Conservation (phyloP, 2,797 vertebrate species). For the Esox lucius region DNA sequence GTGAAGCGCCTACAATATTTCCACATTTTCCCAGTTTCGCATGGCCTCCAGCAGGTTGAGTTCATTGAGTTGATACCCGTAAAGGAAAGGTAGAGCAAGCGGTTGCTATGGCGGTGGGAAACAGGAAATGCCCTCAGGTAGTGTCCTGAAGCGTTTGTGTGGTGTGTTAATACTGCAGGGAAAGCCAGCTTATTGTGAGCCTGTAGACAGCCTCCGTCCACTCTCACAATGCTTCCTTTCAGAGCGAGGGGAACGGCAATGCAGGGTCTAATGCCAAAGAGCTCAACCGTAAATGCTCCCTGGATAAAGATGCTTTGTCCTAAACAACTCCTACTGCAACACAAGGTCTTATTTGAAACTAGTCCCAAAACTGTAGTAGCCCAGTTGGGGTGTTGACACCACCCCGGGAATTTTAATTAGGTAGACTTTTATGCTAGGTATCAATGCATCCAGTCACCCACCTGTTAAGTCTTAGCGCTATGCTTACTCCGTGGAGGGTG, state of each 20-base stretch:
- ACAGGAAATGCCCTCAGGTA: conserved; percentile 75
- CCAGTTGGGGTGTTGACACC: conserved; percentile 31
- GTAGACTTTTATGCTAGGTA: neutral
- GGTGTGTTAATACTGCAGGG: conserved; percentile 37
- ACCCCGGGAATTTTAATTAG: conserved; percentile 31
- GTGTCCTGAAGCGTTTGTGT: conserved; percentile 51
- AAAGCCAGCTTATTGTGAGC: conserved; percentile 49
- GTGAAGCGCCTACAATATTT: neutral
- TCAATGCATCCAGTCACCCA: conserved; percentile 1
- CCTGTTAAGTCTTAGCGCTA: neutral
- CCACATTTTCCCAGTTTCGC: neutral
- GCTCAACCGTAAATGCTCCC: conserved; percentile 37
- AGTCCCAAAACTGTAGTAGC: conserved; percentile 1
- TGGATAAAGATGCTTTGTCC: conserved; percentile 66
- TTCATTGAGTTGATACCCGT: neutral
- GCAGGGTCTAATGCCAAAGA: conserved; percentile 33
- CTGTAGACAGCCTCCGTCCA: conserved; percentile 52
- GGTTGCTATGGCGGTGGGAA: conserved; percentile 68
- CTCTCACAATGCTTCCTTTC: conserved; percentile 50
- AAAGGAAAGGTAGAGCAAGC: conserved; percentile 59
- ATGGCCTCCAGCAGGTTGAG: neutral
- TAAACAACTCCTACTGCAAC: conserved; percentile 43
- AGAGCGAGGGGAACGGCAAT: conserved; percentile 12
- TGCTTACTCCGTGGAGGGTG: neutral
- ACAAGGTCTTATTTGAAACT: conserved; percentile 37